Conservation (phyloP, 2,113 vertebrate species). For the Burhinus oedicnemus region DNA sequence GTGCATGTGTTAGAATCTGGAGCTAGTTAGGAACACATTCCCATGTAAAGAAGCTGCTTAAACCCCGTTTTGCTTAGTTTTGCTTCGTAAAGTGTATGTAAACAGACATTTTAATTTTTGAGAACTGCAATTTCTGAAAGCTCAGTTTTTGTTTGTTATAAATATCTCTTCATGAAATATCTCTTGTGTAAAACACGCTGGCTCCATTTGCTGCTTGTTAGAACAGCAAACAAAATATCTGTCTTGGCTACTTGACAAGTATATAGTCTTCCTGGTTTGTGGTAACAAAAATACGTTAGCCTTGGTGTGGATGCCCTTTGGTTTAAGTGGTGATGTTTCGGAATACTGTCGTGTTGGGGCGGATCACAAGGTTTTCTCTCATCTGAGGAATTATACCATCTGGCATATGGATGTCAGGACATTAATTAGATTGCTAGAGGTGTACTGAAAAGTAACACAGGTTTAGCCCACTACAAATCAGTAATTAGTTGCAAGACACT, state of each 20-base stretch:
- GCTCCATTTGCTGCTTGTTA: conserved; percentile 28
- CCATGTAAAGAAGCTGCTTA: background rate
- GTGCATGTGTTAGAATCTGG: background rate
- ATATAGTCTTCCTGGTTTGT: background rate
- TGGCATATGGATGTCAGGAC: background rate
- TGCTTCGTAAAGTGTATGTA: background rate
- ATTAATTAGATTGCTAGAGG: background rate
- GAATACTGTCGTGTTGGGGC: background rate
- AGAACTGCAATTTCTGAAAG: background rate
- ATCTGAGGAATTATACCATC: background rate
- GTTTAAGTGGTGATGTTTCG: conserved; percentile 19
- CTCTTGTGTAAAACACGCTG: background rate
- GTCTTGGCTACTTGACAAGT: background rate
- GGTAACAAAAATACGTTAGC: conserved; percentile 22
- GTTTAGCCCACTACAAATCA: background rate
- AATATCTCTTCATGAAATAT: conserved; percentile 5
- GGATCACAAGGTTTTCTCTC: background rate
- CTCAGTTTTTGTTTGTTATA: background rate
- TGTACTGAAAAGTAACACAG: background rate
- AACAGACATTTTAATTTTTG: background rate
- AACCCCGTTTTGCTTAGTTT: background rate
- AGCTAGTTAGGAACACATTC: background rate
- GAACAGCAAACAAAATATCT: conserved; percentile 17
- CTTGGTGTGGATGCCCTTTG: conserved; percentile 1
- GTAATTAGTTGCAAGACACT: background rate